Conservation (phyloP, 2,888 invertebrate species). For the Rhorus exstirpatorius region DNA sequence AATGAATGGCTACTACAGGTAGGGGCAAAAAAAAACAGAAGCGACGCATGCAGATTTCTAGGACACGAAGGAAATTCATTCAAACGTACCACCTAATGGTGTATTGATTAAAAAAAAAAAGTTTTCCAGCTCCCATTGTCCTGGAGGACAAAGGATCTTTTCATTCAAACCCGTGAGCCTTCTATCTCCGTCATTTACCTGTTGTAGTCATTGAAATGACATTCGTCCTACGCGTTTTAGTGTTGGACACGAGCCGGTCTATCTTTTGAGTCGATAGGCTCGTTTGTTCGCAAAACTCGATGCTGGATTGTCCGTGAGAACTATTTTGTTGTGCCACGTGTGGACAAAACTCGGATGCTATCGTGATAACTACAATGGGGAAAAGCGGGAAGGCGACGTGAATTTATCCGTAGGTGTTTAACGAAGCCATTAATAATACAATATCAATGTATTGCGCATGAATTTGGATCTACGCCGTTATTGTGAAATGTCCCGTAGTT, state of each 20-base stretch:
- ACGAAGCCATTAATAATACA: no score
- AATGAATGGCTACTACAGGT: no score
- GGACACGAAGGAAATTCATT: constrained; percentile 28
- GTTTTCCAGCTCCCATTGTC: constrained; percentile 50
- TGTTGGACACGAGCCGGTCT: not conserved
- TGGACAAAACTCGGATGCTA: constrained; percentile 1
- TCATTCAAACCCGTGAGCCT: constrained; percentile 21
- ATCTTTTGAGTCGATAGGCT: not conserved
- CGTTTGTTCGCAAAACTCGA: constrained; percentile 9
- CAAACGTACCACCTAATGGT: constrained; percentile 39
- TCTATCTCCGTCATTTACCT: constrained; percentile 30
- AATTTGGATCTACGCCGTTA: no score
- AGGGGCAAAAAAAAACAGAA: not conserved
- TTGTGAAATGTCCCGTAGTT: no score
- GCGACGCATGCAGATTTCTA: constrained; percentile 8
- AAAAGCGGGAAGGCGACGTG: not conserved
- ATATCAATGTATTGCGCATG: no score
- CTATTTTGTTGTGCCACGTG: not conserved
- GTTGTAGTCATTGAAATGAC: constrained; percentile 24
- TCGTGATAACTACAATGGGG: not conserved
- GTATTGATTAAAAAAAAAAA: constrained; percentile 50
- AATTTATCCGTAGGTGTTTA: no score
- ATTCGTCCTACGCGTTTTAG: constrained; percentile 20
- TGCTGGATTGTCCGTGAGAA: not conserved
- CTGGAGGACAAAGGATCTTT: constrained; percentile 34